These are phyloP conservation scores for Graphium colonna DNA, from an alignment of 2,888 invertebrate species.

Conservation along the genomic window DNA sequence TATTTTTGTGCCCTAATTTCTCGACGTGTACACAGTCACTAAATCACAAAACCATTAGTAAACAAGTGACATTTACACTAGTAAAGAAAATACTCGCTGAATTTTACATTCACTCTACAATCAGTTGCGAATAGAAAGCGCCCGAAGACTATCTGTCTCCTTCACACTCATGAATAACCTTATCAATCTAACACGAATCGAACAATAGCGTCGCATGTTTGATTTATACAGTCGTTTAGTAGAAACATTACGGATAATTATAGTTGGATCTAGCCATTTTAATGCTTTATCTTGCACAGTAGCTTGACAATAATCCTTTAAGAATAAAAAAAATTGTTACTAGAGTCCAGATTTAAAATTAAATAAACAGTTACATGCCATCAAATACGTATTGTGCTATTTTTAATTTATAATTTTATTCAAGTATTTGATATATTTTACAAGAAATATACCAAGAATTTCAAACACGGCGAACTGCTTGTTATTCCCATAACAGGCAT, in stretches of 20 bases:
- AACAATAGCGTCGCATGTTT: slow-evolving; percentile 79
- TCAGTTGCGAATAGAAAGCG: slow-evolving; percentile 70
- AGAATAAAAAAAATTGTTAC: background rate
- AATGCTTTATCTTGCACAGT: slow-evolving; percentile 44
- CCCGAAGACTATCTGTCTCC: slow-evolving; percentile 71
- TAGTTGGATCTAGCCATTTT: slow-evolving; percentile 57
- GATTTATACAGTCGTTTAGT: slow-evolving; percentile 80
- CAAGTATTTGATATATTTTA: too few relatives aligned
- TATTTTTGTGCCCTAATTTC: slow-evolving; percentile 3
- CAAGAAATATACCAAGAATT: too few relatives aligned
- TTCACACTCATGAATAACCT: slow-evolving; percentile 77
- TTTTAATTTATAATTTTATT: too few relatives aligned
- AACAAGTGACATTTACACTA: slow-evolving; percentile 21
- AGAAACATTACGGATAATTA: slow-evolving; percentile 79
- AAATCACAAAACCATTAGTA: slow-evolving; percentile 20
- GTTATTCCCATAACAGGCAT: background rate
- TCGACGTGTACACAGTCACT: slow-evolving; percentile 19
- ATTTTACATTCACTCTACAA: slow-evolving; percentile 41
- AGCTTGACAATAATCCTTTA: slow-evolving; percentile 1
- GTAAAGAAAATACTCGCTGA: slow-evolving; percentile 28
- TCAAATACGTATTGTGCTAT: too few relatives aligned
- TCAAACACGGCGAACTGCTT: too few relatives aligned
- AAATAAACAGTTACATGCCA: too few relatives aligned
- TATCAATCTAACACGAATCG: slow-evolving; percentile 79
- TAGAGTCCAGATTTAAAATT: too few relatives aligned